A percentile compares a stretch with the other conserved stretches of the same genome.
These are phyloP conservation scores for Agrochola lota DNA, from an alignment of 2,888 invertebrate genomes.

Conservation along the genomic window DNA sequence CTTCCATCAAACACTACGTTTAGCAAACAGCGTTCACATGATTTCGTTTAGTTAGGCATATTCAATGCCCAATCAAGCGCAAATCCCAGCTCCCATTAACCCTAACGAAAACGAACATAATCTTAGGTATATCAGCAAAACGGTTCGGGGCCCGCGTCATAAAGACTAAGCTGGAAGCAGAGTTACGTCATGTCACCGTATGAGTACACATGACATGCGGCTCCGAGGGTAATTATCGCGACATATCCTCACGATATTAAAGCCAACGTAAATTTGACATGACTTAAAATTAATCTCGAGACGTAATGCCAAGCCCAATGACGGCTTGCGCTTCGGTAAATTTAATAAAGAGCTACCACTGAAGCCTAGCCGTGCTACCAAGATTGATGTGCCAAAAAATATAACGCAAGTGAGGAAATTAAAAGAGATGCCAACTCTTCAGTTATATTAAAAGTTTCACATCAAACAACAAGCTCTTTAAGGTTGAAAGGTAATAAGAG, in stretches of 20 bases:
- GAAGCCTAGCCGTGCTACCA: slow-evolving; percentile 76
- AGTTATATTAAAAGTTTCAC: slow-evolving; percentile 76
- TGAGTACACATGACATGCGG: slow-evolving; percentile 52
- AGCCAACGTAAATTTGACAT: slow-evolving; percentile 79
- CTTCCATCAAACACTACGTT: slow-evolving; percentile 1
- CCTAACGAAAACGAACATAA: slow-evolving; percentile 34
- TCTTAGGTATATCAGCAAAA: slow-evolving; percentile 52
- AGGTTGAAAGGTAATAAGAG: slow-evolving; percentile 60
- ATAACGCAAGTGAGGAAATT: slow-evolving; percentile 77
- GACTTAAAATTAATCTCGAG: slow-evolving; percentile 84
- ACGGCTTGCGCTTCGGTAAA: slow-evolving; percentile 78
- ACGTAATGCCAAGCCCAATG: slow-evolving; percentile 75
- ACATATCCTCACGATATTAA: slow-evolving; percentile 78
- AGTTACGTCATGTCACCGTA: slow-evolving; percentile 60
- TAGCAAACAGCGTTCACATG: slow-evolving; percentile 3
- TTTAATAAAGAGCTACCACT: slow-evolving; percentile 85
- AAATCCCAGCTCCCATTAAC: slow-evolving; percentile 37
- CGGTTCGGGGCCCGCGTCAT: slow-evolving; percentile 51
- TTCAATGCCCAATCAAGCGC: slow-evolving; percentile 34
- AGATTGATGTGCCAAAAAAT: slow-evolving; percentile 86
- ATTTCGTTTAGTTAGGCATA: slow-evolving; percentile 29
- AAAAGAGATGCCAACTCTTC: slow-evolving; percentile 77
- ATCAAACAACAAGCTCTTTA: slow-evolving; percentile 70
- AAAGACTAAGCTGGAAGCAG: slow-evolving; percentile 58
- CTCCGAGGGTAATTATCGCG: slow-evolving; percentile 70